Evolutionary conservation across 1,140 invertebrate genomes (phyloP), one percentile per base, ranked within the genome.

Genomic region (Neodiprion fabricii): DNA sequence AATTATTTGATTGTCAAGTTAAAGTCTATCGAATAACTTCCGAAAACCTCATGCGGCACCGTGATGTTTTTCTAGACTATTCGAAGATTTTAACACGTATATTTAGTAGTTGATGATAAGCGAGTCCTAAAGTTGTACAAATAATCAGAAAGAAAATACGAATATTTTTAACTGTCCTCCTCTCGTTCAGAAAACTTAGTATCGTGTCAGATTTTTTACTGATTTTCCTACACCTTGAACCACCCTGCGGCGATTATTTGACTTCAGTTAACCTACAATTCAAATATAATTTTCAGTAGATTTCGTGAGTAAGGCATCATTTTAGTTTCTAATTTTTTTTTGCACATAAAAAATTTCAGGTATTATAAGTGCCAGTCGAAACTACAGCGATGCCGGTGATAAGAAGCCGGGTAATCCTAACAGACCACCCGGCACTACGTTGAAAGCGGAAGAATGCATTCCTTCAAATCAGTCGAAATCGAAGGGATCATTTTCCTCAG

Each of bases 401-500:
- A 71, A 72, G 72, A 80, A 79, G 50, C 75, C 79, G 65, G 79
- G 82, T 67, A 82, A 79, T 61, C 72, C 80, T n/a, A 75, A 69
- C 9, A 83, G 77, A 72, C 21, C 76, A 73, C 28, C 73, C 28
- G 84, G 83, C 3, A 75, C 74, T 12, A 85, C 84, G n/a, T 74
- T 82, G 12, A 84, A 76, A 70, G 83, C 83, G 12, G 85, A 87
- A 65, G 85, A 87, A 82, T 85, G 85, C 75, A 9, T 79, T 66
- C 81, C 85, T 17, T 48, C 53, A 1, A 61, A 65, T 21, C 74
- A 71, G 50, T 67, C 76, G 28, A 47, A 0, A 71, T 61, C 77
- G 78, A 70, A 82, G 74, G 72, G 12, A 9, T 28, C 50, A 72
- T 47, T 65, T 70, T 17, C 48, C 40, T 17, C 49, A 17, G 12